Evolutionary conservation across 2,797 vertebrate species (phyloP).

Genomic region (Premnoplex brunnescens): DNA sequence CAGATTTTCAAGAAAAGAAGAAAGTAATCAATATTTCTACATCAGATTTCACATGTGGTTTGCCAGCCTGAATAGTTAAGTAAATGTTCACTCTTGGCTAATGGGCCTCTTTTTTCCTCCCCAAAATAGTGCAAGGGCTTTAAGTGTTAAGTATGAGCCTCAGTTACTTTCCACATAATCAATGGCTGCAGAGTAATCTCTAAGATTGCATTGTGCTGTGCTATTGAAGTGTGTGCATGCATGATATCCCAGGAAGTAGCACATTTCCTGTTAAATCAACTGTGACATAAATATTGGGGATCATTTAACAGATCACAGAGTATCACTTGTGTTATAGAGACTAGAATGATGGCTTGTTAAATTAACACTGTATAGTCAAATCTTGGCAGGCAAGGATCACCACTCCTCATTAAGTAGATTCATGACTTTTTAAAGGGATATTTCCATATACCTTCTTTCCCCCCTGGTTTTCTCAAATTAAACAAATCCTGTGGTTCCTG

Average conservation of each 20-base stretch:
- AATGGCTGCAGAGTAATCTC: slow-evolving; percentile 45
- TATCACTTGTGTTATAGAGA: slow-evolving; percentile 43
- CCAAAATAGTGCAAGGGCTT: background rate
- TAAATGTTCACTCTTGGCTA: background rate
- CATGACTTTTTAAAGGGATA: background rate
- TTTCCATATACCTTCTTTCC: background rate
- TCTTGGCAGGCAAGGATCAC: slow-evolving; percentile 29
- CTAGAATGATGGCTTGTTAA: slow-evolving; percentile 50
- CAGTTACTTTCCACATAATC: slow-evolving; percentile 26
- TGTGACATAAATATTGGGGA: slow-evolving; percentile 68
- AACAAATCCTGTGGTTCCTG: background rate
- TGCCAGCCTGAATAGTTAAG: background rate
- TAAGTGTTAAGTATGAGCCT: background rate
- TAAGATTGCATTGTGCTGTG: slow-evolving; percentile 46
- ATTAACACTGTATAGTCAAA: slow-evolving; percentile 34
- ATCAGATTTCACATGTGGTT: background rate
- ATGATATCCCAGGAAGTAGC: slow-evolving; percentile 66
- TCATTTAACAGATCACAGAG: slow-evolving; percentile 73
- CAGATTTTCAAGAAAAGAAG: background rate
- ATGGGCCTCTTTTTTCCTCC: background rate
- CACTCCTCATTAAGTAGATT: slow-evolving; percentile 15
- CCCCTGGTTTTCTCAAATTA: background rate
- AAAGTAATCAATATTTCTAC: background rate
- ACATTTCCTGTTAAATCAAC: slow-evolving; percentile 74
- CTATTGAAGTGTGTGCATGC: slow-evolving; percentile 46